phyloP scores from a whole-genome alignment of 2,113 vertebrate genomes.

The Microcebus tavaratra region DNA sequence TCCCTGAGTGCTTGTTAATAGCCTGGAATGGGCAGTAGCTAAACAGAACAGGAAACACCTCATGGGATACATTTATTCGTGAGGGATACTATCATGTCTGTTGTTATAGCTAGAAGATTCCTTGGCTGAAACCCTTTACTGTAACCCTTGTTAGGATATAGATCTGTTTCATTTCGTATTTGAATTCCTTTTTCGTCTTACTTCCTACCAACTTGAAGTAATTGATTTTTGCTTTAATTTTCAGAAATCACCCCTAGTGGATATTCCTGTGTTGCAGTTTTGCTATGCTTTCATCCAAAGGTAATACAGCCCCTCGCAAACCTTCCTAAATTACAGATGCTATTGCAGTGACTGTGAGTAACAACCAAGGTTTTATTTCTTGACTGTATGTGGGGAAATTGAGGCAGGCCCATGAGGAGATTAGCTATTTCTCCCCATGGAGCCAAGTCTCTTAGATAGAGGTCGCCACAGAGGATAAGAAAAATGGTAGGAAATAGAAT shows the following conservation, averaged over 20 bases:
- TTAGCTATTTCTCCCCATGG: no score
- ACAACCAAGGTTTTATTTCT: not conserved
- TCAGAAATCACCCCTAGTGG: constrained; percentile 92
- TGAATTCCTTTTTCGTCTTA: not conserved
- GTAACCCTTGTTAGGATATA: not conserved
- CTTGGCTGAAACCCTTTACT: not conserved
- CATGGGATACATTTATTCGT: not conserved
- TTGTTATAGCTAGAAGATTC: not conserved
- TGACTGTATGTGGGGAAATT: not conserved
- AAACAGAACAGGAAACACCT: not conserved
- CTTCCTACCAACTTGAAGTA: not conserved
- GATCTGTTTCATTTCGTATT: not conserved
- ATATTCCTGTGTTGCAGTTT: constrained; percentile 95
- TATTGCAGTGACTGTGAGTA: not conserved
- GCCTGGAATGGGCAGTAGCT: not conserved
- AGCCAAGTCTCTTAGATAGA: no score
- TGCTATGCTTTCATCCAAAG: constrained; percentile 92
- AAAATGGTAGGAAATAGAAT: no score
- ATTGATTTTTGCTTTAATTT: constrained; percentile 62
- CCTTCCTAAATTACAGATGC: not conserved
- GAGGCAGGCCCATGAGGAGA: no score
- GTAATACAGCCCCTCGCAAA: constrained; percentile 75
- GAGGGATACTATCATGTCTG: fast-evolving
- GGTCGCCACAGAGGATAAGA: no score
- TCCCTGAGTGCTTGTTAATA: not conserved